Percentiles rank a stretch among this genome's conserved stretches.
These are phyloP conservation scores for Sesia bembeciformis DNA, from an alignment of 2,888 invertebrate species.

Conservation along the genomic window DNA sequence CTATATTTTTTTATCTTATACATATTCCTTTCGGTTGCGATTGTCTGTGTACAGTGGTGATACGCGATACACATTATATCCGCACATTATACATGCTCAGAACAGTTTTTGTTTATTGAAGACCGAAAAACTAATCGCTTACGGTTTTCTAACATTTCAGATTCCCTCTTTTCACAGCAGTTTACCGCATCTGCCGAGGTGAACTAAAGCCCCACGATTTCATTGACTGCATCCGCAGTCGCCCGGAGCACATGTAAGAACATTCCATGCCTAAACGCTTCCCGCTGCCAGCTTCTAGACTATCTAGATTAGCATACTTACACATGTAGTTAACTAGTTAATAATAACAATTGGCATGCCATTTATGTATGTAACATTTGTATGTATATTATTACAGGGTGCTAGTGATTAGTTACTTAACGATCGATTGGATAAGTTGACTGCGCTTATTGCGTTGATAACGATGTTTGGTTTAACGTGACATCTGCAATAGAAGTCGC, in stretches of 20 bases:
- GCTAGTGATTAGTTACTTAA: slow-evolving; percentile 57
- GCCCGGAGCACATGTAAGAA: slow-evolving; percentile 97
- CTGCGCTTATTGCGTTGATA: slow-evolving; percentile 17
- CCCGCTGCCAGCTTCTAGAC: slow-evolving; percentile 22
- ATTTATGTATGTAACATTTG: slow-evolving; percentile 21
- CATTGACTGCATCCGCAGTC: slow-evolving; percentile 93
- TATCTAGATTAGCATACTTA: not conserved
- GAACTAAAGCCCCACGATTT: slow-evolving; percentile 85
- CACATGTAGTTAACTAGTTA: not conserved
- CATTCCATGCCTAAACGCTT: slow-evolving; percentile 27
- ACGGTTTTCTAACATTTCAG: slow-evolving; percentile 61
- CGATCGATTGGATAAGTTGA: slow-evolving; percentile 18
- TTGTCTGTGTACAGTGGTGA: too few species aligned
- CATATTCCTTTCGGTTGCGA: too few species aligned
- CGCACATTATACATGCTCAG: too few species aligned
- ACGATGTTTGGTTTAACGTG: too few species aligned
- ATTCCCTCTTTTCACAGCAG: slow-evolving; percentile 96
- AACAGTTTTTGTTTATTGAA: too few species aligned
- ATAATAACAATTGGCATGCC: slow-evolving; percentile 3
- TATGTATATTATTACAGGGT: slow-evolving; percentile 58
- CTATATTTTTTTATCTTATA: too few species aligned
- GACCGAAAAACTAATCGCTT: too few species aligned
- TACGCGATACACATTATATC: too few species aligned
- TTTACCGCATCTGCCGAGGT: slow-evolving; percentile 93
- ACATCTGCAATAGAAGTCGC: not conserved